phyloP scores from a whole-genome alignment of 2,113 vertebrate species.

The Azemiops feae region DNA sequence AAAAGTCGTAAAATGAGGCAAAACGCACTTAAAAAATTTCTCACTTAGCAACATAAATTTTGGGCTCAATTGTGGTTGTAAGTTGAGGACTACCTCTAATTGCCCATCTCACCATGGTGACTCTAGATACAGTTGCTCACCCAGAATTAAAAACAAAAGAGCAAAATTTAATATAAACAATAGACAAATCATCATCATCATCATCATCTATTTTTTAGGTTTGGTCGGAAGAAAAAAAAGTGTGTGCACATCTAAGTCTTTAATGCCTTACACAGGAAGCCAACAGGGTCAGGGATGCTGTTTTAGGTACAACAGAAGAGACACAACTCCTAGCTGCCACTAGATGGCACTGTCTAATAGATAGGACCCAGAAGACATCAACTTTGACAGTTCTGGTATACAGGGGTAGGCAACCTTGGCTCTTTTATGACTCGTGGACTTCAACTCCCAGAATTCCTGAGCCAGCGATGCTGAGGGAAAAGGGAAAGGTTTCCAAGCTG shows the following conservation, averaged over 20 bases:
- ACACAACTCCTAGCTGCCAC: not conserved
- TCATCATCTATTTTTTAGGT: not conserved
- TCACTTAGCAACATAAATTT: no score
- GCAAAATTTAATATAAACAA: not conserved
- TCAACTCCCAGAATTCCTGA: no score
- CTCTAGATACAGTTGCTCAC: not conserved
- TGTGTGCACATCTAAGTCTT: not conserved
- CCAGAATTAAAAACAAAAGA: not conserved
- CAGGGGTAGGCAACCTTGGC: no score
- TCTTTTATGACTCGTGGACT: no score
- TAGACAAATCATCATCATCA: not conserved
- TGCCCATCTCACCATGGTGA: not conserved
- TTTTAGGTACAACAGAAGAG: not conserved
- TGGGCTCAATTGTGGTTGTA: no score
- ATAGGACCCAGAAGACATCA: not conserved
- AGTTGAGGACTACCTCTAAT: no score
- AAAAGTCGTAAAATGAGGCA: no score
- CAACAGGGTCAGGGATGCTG: not conserved
- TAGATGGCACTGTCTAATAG: not conserved
- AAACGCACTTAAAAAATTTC: no score
- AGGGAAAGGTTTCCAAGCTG: no score
- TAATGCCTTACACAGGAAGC: not conserved
- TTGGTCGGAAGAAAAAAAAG: not conserved
- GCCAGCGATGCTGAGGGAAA: no score
- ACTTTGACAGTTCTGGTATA: not conserved